Evolutionary conservation across 2,113 vertebrate species (phyloP), one percentile per base, ranked within the genome.

Genomic region (Callocephalon fimbriatum): DNA sequence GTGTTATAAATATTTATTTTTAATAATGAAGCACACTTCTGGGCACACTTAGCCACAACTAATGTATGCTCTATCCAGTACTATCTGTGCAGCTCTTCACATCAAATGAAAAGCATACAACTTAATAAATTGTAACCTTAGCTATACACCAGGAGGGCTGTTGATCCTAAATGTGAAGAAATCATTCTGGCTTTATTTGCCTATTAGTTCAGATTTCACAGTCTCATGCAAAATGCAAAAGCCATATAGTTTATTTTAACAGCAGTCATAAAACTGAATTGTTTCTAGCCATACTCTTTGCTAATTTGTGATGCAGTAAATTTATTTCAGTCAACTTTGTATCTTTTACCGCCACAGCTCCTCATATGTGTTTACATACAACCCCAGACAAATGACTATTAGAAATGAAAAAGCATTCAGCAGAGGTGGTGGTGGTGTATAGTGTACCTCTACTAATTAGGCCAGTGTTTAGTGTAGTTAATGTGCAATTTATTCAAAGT

Each of bases 191-290:
- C 59, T 92, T 78, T 20, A 78, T 91, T 77, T 88, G 71, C 82
- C 72, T 88, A 40, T 86, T 90, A 63, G 86, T 88, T 91, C 78
- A 67, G 26, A 38, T 58, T 75, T 89, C 81, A 61, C 32, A 38
- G 18, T 44, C 71, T 89, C 80, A 50, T 74, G 72, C 58, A 93
- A 95, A 94, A 96, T 90, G 68, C 68, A 92, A 47, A 26, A 90
- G 58, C 42, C 12, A 32, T 32, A 45, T 21, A 44, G 58, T 85
- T 95, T 82, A 26, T 85, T 91, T 96, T 78, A 78, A 68, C 0
- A 0, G 44, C 59, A 45, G 32, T 73, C 66, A 23, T 89, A 95
- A 94, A 94, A 92, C 16, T 27, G 59, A 62, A 38, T 83, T 73
- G 32, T 78, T 92, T 82, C 82, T 92, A 82, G 76, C 50, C 45